These are phyloP conservation scores for Agriotes lineatus DNA, from an alignment of 2,888 invertebrate species.

Conservation along the genomic window DNA sequence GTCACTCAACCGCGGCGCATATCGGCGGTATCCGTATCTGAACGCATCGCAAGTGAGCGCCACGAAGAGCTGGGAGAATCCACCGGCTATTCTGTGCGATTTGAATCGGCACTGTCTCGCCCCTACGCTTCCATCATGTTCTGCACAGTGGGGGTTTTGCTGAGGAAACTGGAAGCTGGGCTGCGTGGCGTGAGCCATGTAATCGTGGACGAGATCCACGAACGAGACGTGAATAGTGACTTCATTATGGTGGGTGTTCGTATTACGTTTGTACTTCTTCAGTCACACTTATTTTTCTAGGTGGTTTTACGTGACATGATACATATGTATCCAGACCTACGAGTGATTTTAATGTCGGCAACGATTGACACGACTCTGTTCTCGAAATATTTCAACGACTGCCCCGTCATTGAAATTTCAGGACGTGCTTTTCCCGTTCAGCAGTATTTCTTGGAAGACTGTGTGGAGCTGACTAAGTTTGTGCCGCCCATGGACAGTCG, in stretches of 20 bases:
- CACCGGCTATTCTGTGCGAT: conserved; percentile 91
- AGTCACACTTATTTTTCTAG: no score
- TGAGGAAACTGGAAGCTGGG: conserved; percentile 93
- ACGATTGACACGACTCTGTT: conserved; percentile 96
- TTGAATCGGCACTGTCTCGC: conserved; percentile 91
- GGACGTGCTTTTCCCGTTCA: conserved; percentile 90
- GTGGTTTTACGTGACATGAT: conserved; percentile 95
- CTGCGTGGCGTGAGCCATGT: conserved; percentile 96
- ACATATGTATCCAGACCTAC: conserved; percentile 88
- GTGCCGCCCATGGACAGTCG: conserved; percentile 80
- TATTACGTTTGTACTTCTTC: no score
- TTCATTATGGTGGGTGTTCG: conserved; percentile 87
- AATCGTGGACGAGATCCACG: conserved; percentile 97
- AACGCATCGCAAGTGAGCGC: conserved; percentile 91
- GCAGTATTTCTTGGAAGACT: conserved; percentile 95
- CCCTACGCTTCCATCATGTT: conserved; percentile 95
- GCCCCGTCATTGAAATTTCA: conserved; percentile 91
- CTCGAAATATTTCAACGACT: conserved; percentile 90
- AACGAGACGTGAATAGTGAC: conserved; percentile 94
- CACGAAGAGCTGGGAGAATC: conserved; percentile 88
- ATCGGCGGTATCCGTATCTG: conserved; percentile 96
- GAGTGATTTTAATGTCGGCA: conserved; percentile 97
- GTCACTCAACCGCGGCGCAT: conserved; percentile 97
- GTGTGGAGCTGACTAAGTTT: conserved; percentile 88
- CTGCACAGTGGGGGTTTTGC: conserved; percentile 94